Percentiles rank a stretch among this genome's conserved stretches.
Conservation (phyloP, 2,113 vertebrate species). For the Bostrychus sinensis region DNA sequence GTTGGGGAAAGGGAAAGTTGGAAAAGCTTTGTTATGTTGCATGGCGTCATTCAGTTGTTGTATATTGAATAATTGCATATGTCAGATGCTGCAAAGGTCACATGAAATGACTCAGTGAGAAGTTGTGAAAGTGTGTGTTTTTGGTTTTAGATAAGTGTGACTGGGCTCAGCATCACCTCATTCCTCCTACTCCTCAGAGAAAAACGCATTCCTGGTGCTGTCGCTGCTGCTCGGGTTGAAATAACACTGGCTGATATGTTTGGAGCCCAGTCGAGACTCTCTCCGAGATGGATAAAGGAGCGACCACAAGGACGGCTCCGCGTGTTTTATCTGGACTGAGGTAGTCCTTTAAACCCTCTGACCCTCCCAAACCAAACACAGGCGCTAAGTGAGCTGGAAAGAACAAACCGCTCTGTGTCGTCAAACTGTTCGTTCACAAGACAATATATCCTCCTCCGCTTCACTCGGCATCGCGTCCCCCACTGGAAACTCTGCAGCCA, state of each 20-base stretch:
- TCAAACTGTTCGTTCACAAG: slow-evolving; percentile 9
- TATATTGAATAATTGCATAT: not conserved
- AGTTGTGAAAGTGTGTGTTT: no score
- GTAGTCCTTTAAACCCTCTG: slow-evolving; percentile 59
- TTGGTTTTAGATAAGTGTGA: no score
- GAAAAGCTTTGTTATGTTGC: no score
- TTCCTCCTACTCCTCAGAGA: slow-evolving; percentile 55
- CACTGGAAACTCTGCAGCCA: not conserved
- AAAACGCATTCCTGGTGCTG: slow-evolving; percentile 43
- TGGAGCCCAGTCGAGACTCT: slow-evolving; percentile 59
- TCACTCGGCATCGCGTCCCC: not conserved
- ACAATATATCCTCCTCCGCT: not conserved
- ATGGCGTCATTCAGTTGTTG: no score
- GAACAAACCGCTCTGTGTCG: not conserved
- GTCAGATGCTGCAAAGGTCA: not conserved
- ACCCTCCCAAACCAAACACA: slow-evolving; percentile 65
- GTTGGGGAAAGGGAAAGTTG: no score
- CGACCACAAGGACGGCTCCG: slow-evolving; percentile 45
- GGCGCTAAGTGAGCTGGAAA: slow-evolving; percentile 33
- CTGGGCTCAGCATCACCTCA: slow-evolving; percentile 61
- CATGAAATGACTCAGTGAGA: not conserved
- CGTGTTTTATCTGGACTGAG: slow-evolving; percentile 69
- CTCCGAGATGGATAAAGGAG: slow-evolving; percentile 57
- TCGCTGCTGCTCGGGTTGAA: slow-evolving; percentile 57
- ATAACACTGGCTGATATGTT: slow-evolving; percentile 73